Base-by-base conservation (phyloP, 2,113 vertebrate species). In the Oncorhynchus gorbuscha region DNA sequence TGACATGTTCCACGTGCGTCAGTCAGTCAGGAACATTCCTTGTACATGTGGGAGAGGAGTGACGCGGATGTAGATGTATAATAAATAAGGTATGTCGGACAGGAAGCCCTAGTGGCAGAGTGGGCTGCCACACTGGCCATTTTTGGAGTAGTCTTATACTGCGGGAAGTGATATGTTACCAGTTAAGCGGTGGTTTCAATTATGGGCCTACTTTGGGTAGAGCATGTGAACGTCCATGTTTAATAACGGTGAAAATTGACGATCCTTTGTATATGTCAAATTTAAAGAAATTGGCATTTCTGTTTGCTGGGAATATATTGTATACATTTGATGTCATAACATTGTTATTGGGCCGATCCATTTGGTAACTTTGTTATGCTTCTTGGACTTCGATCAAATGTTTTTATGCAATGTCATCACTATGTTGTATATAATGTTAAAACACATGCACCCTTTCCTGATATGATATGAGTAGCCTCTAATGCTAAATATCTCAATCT, bases 1-100 rank as follows among this genome's bases (percentile, higher is more conserved):
- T 87, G 86, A 79, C 86, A 80, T 79, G 78, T 83, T 84, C 74
- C 86, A 90, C 84, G 85, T 87, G 89, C 88, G n/a, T 86, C 83
- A 82, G 86, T 73, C 85, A 82, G 85, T 73, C 85, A 69, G 76
- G 81, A 75, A 87, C 84, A 83, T 68, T 76, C 72, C 77, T 70
- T 77, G 68, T 75, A 81, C 78, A 79, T 81, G 87, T 85, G 86
- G 69, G 81, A 35, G 70, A 30, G 65, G n/a, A 65, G 71, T 45
- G 26, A 75, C 69, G 61, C 30, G 77, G 6, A 6, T 18, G 35
- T 73, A 28, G 18, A 81, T 72, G 73, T 79, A 81, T 66, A 74
- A 81, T 81, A 81, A 67, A 75, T 48, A 70, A 45, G 78, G 48
- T 77, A 4, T 62, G 70, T 58, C 61, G 76, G 12, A 62, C 71